Conservation (phyloP, 2,113 vertebrate genomes). For the Delphinus delphis region DNA sequence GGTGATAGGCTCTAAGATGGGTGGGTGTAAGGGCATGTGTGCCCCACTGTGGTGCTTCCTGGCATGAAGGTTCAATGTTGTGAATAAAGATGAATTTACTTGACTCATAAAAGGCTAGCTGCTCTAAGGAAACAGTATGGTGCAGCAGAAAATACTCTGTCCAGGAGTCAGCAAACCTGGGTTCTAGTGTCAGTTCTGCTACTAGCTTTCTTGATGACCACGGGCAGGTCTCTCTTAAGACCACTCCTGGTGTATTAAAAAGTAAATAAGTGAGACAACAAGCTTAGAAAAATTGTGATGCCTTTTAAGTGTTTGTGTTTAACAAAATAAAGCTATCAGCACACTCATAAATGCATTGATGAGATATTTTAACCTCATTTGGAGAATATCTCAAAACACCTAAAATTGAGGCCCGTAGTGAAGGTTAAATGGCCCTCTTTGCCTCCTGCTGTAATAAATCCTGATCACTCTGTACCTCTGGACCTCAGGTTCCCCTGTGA, state of each 20-base stretch:
- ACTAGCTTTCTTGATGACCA: background rate
- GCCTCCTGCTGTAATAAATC: background rate
- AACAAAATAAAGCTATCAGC: background rate
- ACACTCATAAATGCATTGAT: background rate
- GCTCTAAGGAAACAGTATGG: background rate
- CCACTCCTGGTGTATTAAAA: background rate
- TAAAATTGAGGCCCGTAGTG: background rate
- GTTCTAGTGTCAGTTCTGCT: background rate
- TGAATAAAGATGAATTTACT: constrained; percentile 8
- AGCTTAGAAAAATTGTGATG: background rate
- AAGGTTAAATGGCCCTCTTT: background rate
- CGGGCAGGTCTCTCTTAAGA: background rate
- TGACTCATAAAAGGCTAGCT: background rate
- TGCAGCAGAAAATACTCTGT: background rate
- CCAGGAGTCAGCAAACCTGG: background rate
- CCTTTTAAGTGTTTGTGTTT: background rate
- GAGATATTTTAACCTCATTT: background rate
- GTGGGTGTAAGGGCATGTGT: background rate
- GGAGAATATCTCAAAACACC: background rate
- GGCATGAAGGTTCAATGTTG: background rate
- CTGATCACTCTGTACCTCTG: background rate
- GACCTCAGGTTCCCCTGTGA: background rate
- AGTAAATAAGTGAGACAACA: background rate
- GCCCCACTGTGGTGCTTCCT: background rate
- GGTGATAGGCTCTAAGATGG: background rate